A percentile compares a stretch with the other conserved stretches of the same genome.
Evolutionary conservation across 2,113 vertebrate genomes (phyloP).

Genomic region (Phocoena phocoena): DNA sequence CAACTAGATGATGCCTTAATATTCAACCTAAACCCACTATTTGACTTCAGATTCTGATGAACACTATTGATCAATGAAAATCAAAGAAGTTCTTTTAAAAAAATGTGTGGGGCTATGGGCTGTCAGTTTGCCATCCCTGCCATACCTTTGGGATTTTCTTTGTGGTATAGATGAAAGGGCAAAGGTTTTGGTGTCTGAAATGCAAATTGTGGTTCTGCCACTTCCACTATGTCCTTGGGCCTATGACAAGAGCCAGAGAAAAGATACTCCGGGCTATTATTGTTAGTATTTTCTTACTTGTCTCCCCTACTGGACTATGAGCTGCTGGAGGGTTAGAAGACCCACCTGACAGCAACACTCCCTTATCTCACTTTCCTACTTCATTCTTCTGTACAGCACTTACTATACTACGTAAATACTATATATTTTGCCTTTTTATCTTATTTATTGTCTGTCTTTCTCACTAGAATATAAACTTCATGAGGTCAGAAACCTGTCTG

Average conservation of each 20-base stretch:
- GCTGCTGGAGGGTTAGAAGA: neutral
- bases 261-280: neutral
- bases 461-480: neutral
- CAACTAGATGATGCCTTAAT: conserved; percentile 1
- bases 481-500: conserved; percentile 16
- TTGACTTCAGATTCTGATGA: conserved; percentile 24
- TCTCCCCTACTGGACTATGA: neutral
- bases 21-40: neutral
- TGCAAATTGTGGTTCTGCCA: neutral
- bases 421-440: neutral
- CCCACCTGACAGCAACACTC: neutral
- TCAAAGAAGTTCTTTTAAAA: neutral
- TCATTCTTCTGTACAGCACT: conserved; percentile 9
- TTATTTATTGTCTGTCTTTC: neutral
- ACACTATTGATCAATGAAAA: conserved; percentile 17
- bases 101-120: neutral
- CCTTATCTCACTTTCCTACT: neutral
- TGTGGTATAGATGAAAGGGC: neutral
- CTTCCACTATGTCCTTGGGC: neutral
- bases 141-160: conserved; percentile 10
- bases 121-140: neutral
- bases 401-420: neutral
- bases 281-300: neutral
- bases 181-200: neutral
- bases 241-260: conserved; percentile 4